These are phyloP conservation scores for Thinocorus orbignyianus DNA, from an alignment of 2,113 vertebrate species.

Conservation along the genomic window DNA sequence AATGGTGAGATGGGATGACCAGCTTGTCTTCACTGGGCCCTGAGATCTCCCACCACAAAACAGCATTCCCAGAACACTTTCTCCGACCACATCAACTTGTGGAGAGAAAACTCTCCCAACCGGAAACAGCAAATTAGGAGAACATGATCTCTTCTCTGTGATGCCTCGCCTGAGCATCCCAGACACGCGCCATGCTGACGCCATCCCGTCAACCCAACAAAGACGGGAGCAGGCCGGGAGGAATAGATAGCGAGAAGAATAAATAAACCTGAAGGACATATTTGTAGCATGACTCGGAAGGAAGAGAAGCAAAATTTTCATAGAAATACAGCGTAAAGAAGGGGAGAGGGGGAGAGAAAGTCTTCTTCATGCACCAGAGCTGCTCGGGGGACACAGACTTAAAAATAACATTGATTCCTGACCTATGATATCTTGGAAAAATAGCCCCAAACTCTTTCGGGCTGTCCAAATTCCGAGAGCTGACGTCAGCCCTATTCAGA, in stretches of 20 bases:
- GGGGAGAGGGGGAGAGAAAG: not conserved
- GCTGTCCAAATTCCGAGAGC: conserved; percentile 50
- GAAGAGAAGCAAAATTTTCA: conserved; percentile 43
- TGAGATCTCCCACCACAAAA: conserved; percentile 19
- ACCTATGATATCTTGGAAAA: conserved; percentile 72
- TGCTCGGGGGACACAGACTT: conserved; percentile 34
- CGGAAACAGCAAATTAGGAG: conserved; percentile 33
- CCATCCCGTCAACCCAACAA: conserved; percentile 15
- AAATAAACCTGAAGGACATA: conserved; percentile 51
- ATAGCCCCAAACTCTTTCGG: conserved; percentile 46
- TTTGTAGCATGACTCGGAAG: conserved; percentile 45
- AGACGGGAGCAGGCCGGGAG: not conserved
- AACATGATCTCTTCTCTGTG: not conserved
- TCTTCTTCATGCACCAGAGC: conserved; percentile 18
- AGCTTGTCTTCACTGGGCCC: conserved; percentile 19
- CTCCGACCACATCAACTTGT: not conserved
- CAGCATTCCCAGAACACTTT: conserved; percentile 38
- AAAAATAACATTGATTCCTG: conserved; percentile 66
- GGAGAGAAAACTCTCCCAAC: conserved; percentile 6
- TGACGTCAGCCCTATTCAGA: conserved; percentile 62
- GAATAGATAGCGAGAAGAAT: conserved; percentile 37
- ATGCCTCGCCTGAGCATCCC: conserved; percentile 44
- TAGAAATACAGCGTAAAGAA: conserved; percentile 1
- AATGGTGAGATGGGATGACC: not conserved
- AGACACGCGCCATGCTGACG: conserved; percentile 4